Evolutionary conservation across 2,113 vertebrate species (phyloP).

Genomic region (Nothocercus julius): DNA sequence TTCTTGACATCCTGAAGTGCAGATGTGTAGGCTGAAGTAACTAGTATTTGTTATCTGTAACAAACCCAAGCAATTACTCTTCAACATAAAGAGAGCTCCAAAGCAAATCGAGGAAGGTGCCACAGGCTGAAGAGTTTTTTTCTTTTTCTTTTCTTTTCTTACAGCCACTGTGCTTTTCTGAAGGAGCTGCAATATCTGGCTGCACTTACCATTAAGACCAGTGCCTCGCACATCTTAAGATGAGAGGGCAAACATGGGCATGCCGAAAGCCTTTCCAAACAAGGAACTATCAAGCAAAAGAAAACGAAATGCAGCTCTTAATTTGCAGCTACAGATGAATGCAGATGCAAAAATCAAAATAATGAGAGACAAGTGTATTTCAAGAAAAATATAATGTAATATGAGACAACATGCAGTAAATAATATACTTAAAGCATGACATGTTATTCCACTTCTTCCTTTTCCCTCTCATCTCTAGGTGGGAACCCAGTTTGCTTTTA

Average conservation of each 20-base stretch:
- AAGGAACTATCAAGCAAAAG: neutral
- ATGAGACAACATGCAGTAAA: neutral
- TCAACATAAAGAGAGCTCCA: neutral
- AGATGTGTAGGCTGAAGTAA: neutral
- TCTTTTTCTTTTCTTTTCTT: neutral
- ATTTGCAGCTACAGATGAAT: neutral
- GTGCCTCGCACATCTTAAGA: neutral
- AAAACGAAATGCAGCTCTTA: neutral
- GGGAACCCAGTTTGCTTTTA: neutral
- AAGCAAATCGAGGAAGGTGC: neutral
- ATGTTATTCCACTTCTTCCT: neutral
- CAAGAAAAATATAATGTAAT: neutral
- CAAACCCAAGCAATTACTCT: neutral
- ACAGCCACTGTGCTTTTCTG: neutral
- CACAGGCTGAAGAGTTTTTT: neutral
- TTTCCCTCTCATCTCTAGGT: neutral
- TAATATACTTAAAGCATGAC: neutral
- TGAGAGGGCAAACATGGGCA: accelerated
- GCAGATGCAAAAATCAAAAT: neutral
- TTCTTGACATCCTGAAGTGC: neutral
- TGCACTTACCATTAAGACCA: neutral
- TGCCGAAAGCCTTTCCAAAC: neutral
- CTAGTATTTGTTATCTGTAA: neutral
- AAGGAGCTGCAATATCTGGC: neutral
- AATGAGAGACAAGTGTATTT: neutral